Conservation (phyloP, 2,797 vertebrate species). For the Semotilus atromaculatus region DNA sequence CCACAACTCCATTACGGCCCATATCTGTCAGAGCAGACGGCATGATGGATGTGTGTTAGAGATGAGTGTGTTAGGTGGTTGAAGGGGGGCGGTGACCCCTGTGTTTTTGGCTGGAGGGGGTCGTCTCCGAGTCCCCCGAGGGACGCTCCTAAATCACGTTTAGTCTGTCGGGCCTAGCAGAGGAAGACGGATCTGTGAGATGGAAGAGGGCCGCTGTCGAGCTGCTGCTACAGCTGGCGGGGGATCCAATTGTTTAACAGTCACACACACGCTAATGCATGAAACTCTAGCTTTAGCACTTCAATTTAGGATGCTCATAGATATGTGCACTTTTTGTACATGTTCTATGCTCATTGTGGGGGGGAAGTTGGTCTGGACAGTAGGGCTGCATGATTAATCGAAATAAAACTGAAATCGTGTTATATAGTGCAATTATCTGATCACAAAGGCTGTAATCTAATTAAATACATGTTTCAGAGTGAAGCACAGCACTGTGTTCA, state of each 20-base stretch:
- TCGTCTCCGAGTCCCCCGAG: conserved; percentile 60
- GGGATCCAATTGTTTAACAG: conserved; percentile 79
- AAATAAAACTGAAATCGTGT: not conserved
- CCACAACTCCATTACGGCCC: conserved; percentile 74
- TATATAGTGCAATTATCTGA: not conserved
- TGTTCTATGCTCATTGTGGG: not conserved
- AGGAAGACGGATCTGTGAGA: conserved; percentile 56
- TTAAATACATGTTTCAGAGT: not conserved
- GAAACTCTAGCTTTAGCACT: conserved; percentile 26
- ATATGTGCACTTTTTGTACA: not conserved
- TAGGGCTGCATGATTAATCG: not conserved
- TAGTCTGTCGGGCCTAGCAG: conserved; percentile 54
- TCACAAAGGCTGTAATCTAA: not conserved
- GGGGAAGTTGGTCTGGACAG: too few relatives aligned
- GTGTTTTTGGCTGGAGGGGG: conserved; percentile 64
- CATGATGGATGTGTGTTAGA: conserved; percentile 75
- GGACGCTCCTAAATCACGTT: conserved; percentile 78
- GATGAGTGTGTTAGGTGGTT: conserved; percentile 47
- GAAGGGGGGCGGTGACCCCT: conserved; percentile 64
- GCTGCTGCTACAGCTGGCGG: conserved; percentile 62
- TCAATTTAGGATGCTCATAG: not conserved
- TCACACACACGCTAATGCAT: conserved; percentile 21
- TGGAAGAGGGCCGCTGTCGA: conserved; percentile 41
- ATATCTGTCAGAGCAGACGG: conserved; percentile 79
- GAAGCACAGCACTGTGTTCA: not conserved